Base-by-base conservation (phyloP, 2,797 vertebrate species). In the Phataginus tricuspis region DNA sequence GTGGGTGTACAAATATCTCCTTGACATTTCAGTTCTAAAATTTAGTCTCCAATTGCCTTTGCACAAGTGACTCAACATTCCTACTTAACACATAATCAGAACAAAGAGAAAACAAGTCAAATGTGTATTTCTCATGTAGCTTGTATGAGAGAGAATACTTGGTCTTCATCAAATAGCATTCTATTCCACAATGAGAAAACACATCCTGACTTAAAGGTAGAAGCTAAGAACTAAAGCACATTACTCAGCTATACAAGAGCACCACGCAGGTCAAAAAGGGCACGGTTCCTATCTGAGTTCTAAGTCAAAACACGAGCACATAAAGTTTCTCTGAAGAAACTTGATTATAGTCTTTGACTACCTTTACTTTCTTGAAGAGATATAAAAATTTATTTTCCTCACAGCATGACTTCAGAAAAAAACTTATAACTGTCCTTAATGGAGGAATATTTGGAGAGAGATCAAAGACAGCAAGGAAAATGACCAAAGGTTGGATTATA, bases 391-490 rank as follows among this genome's bases (percentile, higher is more conserved):
- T 34, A 66, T 71, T 93, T 79, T 88, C 66, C 55, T 86, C 83
- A 39, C 31, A 0, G 7, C 4, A n/a, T 42, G 49, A 91, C 34
- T 71, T 64, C 27, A 69, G 55, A 45, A 94, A 83, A 77, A 93
- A 77, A 91, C 55, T 1, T 61, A 63, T 23, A 23, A 4, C 75
- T 49, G 10, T 27, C n/a, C 29, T 95, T 66, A 86, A 78, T 55
- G 12, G 23, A 86, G 42, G 23, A 39, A 15, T 77, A 89, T 55
- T 77, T 34, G 21, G 29, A 80, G 21, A 69, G 4, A 66, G 61
- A 93, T 80, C 71, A 88, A 85, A 95, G 53, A 13, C 2, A 88
- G 66, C 14, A 39, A 78, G 91, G 82, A 55, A 93, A 85, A 91
- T 61, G 78, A 95, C 31, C 39, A 19, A 49, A 86, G 83, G 34